Evolutionary conservation across 1,140 invertebrate genomes (phyloP), one percentile per base, ranked within the genome.

Genomic region (Bacillus rossius): DNA sequence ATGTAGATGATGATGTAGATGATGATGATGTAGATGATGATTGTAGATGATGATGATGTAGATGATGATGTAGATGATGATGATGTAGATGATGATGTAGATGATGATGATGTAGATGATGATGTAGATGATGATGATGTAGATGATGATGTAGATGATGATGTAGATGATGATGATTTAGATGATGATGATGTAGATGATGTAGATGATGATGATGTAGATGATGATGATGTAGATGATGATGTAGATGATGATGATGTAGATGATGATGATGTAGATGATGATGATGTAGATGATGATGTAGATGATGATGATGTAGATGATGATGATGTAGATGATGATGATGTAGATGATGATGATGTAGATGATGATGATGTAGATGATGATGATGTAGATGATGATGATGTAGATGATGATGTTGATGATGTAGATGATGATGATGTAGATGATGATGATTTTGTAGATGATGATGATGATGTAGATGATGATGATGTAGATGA

Each of bases 191-290:
- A 51, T 29, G 4, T 37, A 4, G 48, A 51, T 25, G 5, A 25
- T 16, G 48, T 37, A 8, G 16, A 51, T 25, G 22, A 16, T n/a
- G 48, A 51, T 51, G 48, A 16, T 25, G 48, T 37, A 7, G 48
- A 17, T 29, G 16, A 16, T 20, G 16, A 51, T 23, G 16, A 25
- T 51, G 4, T 37, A 8, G 8, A 16, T 16, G 48, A 51, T 29
- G 16, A 51, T 20, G 48, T 37, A 8, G 48, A 51, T 51, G 48
- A 51, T 29, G 16, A 16, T 23, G 48, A 51, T 25, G 16, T 8
- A 7, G n/a, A 51, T n/a, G 16, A 51, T 25, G 22, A 51, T 29
- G 48, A 51, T 16, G 48, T 37, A 8, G 48, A 51, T 51, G 48
- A 7, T n/a, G 16, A 51, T 20, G 4, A 51, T 25, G 48, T 8